These are phyloP conservation scores for Drosophila persimilis DNA, from an alignment of 1,140 invertebrate species.

Conservation along the genomic window DNA sequence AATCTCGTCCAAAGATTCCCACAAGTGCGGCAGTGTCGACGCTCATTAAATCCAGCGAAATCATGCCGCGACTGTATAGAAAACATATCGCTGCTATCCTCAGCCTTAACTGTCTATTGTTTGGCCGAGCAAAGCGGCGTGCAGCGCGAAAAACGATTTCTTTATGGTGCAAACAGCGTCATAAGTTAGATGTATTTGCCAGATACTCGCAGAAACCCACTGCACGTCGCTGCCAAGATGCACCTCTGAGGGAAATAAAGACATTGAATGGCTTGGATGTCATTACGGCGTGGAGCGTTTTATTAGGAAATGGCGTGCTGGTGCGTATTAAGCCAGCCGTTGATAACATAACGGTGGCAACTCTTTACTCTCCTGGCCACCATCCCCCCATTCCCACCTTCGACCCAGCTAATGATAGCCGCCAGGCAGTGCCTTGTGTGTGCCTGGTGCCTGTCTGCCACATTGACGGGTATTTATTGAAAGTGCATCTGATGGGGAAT, in stretches of 20 bases:
- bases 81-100: conserved; percentile 65
- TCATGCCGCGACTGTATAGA: conserved; percentile 56
- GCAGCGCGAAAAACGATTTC: conserved; percentile 67
- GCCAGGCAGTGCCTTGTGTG: background rate
- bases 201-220: conserved; percentile 65
- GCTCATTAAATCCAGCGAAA: conserved; percentile 72
- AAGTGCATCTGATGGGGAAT: conserved; percentile 61
- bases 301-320: conserved; percentile 73
- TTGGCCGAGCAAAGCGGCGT: conserved; percentile 49
- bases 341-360: conserved; percentile 25
- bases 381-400: background rate
- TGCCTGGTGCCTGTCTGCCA: conserved; percentile 28
- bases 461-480: conserved; percentile 49
- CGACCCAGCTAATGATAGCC: conserved; percentile 59
- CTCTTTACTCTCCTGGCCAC: conserved; percentile 8
- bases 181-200: conserved; percentile 80
- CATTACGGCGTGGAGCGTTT: conserved; percentile 63
- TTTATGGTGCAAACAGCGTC: conserved; percentile 78
- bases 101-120: conserved; percentile 75
- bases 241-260: conserved; percentile 56
- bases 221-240: conserved; percentile 35
- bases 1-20: too few species aligned
- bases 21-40: background rate
- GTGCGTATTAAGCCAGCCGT: conserved; percentile 64
- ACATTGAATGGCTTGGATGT: conserved; percentile 63